Evolutionary conservation across 2,888 invertebrate genomes (phyloP).

Genomic region (Tipula helvola): DNA sequence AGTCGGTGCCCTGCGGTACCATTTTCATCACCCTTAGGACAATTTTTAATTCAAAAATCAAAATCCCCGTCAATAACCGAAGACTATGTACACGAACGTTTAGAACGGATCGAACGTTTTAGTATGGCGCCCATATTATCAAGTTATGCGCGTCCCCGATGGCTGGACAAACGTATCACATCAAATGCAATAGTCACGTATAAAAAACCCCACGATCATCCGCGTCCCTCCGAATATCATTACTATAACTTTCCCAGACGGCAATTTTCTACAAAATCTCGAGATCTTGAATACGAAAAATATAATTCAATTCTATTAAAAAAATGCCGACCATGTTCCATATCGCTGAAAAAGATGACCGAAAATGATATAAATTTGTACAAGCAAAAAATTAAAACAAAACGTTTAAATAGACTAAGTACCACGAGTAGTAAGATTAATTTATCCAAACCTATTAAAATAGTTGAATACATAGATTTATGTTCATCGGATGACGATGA

Average conservation of each 20-base stretch:
- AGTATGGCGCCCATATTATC: conserved; percentile 35
- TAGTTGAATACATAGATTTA: conserved; percentile 46
- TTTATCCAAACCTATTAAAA: conserved; percentile 21
- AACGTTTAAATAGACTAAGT: background rate
- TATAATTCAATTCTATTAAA: conserved; percentile 29
- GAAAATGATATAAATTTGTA: conserved; percentile 20
- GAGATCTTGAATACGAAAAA: conserved; percentile 29
- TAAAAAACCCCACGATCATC: conserved; percentile 28
- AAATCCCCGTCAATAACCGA: conserved; percentile 33
- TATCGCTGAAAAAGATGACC: conserved; percentile 29
- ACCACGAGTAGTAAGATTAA: background rate
- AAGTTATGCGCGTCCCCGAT: conserved; percentile 23
- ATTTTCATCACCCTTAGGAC: conserved; percentile 41
- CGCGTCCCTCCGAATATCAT: conserved; percentile 19
- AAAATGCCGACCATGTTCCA: conserved; percentile 32
- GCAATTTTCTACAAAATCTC: conserved; percentile 28
- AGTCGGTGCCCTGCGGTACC: conserved; percentile 39
- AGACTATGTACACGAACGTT: conserved; percentile 38
- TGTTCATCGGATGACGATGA: conserved; percentile 54
- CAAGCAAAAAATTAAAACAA: background rate
- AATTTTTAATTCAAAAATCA: conserved; percentile 37
- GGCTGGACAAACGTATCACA: conserved; percentile 26
- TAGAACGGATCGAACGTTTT: conserved; percentile 41
- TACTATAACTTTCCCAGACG: conserved; percentile 32
- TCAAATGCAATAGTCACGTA: conserved; percentile 24